Evolutionary conservation across 2,113 vertebrate species (phyloP).

Genomic region (Chloroceryle aenea): DNA sequence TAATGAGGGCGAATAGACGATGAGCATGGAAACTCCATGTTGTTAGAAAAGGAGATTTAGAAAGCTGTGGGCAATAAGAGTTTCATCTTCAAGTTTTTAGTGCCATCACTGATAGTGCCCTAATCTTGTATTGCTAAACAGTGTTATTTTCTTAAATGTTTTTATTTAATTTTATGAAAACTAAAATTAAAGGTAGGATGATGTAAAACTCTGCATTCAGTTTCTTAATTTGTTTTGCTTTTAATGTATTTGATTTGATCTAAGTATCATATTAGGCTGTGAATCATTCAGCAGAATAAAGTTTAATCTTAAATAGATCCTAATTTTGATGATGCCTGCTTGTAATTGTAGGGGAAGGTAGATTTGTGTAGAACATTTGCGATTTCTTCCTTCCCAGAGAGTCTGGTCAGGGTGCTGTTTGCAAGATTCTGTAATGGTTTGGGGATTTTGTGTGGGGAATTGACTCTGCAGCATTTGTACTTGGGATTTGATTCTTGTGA

Average conservation of each 20-base stretch:
- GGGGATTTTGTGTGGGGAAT: not conserved
- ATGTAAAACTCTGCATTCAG: not conserved
- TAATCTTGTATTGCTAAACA: not conserved
- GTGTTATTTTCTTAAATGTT: not conserved
- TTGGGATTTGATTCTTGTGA: not conserved
- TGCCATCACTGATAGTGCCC: not conserved
- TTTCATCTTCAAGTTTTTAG: not conserved
- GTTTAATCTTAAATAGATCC: not conserved
- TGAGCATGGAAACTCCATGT: not conserved
- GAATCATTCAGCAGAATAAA: not conserved
- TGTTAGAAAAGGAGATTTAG: not conserved
- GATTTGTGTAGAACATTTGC: not conserved
- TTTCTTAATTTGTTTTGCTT: not conserved
- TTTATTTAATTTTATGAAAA: not conserved
- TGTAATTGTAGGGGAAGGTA: not conserved
- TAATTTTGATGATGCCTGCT: not conserved
- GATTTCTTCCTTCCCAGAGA: not conserved
- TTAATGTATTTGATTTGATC: not conserved
- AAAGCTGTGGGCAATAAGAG: not conserved
- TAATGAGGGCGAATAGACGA: not conserved
- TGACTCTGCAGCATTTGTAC: not conserved
- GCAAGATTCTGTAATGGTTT: not conserved
- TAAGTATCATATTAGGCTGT: not conserved
- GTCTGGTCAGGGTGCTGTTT: not conserved
- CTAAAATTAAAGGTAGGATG: not conserved